phyloP scores from a whole-genome alignment of 2,113 vertebrate genomes.

The Aplodontia rufa region DNA sequence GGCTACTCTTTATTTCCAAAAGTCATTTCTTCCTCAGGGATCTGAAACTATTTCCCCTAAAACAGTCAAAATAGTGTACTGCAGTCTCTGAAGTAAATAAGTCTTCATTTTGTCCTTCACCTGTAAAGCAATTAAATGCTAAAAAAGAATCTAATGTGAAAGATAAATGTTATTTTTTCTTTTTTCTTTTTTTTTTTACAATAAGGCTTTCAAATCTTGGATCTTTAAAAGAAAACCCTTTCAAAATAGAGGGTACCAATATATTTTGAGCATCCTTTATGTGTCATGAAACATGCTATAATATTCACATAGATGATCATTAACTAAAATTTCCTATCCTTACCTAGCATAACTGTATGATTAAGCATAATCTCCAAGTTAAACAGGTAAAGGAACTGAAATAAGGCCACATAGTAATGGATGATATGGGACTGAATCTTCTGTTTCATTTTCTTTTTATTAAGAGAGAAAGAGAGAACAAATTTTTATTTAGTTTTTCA shows the following conservation, averaged over 20 bases:
- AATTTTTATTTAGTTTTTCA: too few species aligned
- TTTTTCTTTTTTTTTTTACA: neutral
- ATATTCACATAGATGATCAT: neutral
- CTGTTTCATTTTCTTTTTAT: too few species aligned
- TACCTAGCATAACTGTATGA: neutral
- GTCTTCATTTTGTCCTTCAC: conserved; percentile 26
- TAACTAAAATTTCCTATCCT: neutral
- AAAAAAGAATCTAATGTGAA: neutral
- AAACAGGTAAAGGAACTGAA: neutral
- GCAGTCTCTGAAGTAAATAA: neutral
- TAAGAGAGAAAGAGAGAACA: too few species aligned
- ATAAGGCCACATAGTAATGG: neutral
- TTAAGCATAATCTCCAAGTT: neutral
- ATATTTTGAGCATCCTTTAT: neutral
- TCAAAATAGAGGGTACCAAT: neutral
- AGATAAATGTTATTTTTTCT: neutral
- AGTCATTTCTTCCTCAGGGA: conserved; percentile 43
- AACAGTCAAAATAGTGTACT: conserved; percentile 38
- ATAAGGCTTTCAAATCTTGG: neutral
- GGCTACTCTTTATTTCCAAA: conserved; percentile 60
- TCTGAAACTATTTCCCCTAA: neutral
- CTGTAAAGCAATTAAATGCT: conserved; percentile 21
- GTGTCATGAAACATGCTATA: neutral
- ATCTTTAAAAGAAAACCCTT: neutral
- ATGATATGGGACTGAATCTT: neutral